Evolutionary conservation across 2,888 invertebrate species (phyloP).

Genomic region (Tiliacea aurago): DNA sequence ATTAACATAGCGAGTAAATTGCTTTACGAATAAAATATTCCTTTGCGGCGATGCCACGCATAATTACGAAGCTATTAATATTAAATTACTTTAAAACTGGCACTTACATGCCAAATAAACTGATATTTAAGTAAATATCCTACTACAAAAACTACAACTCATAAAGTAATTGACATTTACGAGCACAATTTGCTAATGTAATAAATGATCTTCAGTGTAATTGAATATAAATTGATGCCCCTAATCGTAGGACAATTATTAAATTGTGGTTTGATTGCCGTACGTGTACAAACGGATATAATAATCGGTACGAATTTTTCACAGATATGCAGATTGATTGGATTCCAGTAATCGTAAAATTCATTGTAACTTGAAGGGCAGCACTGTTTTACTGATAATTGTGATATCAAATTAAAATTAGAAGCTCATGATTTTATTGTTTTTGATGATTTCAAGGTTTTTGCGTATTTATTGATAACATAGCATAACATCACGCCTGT

Average conservation of each 20-base stretch:
- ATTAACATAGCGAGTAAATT: slow-evolving; percentile 1
- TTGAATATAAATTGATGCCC: slow-evolving; percentile 48
- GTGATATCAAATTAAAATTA: slow-evolving; percentile 18
- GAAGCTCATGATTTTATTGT: neutral
- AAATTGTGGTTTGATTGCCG: slow-evolving; percentile 43
- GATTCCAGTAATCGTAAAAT: slow-evolving; percentile 30
- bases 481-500: too few relatives aligned
- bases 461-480: neutral
- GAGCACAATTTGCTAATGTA: slow-evolving; percentile 41
- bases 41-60: neutral
- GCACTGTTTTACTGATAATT: slow-evolving; percentile 15
- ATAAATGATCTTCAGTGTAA: slow-evolving; percentile 43
- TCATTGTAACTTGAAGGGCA: slow-evolving; percentile 21
- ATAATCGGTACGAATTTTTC: slow-evolving; percentile 36
- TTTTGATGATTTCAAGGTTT: slow-evolving; percentile 15
- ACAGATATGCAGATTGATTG: slow-evolving; percentile 39
- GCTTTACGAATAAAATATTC: slow-evolving; percentile 22
- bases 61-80: slow-evolving; percentile 20
- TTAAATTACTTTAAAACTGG: slow-evolving; percentile 24
- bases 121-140: slow-evolving; percentile 2
- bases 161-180: slow-evolving; percentile 47
- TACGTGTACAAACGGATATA: slow-evolving; percentile 34
- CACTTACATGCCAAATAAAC: neutral
- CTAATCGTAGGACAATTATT: slow-evolving; percentile 55
- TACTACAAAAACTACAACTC: slow-evolving; percentile 35